Evolutionary conservation across 2,797 vertebrate genomes (phyloP).

Genomic region (Falco rusticolus): DNA sequence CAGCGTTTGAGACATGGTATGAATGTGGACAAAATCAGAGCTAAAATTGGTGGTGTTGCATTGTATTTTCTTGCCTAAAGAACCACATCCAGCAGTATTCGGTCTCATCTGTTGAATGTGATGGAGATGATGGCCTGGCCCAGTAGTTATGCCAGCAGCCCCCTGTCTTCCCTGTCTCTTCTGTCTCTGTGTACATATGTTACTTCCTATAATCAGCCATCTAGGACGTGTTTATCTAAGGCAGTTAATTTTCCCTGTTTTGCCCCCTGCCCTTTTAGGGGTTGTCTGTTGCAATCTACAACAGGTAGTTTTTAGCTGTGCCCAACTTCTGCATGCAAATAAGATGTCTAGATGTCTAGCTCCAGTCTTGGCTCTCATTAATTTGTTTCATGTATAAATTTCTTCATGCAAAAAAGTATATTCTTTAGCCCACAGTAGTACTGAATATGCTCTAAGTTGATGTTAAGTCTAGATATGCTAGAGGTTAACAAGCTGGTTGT

Average conservation of each 20-base stretch:
- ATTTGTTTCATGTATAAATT: background rate
- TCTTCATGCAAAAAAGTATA: background rate
- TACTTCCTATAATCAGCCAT: background rate
- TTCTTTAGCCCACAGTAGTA: background rate
- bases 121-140: background rate
- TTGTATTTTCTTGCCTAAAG: background rate
- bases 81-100: background rate
- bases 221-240: background rate
- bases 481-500: background rate
- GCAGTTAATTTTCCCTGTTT: background rate
- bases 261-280: background rate
- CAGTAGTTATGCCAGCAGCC: background rate
- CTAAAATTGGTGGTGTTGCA: background rate
- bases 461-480: background rate
- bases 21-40: background rate
- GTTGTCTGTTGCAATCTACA: background rate
- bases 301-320: background rate
- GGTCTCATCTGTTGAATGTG: background rate
- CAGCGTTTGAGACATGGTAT: background rate
- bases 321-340: background rate
- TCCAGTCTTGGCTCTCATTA: background rate
- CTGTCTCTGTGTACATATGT: background rate
- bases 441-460: background rate
- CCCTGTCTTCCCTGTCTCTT: background rate
- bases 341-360: background rate